phyloP scores from a whole-genome alignment of 2,113 vertebrate species.

The Platysternon megacephalum region DNA sequence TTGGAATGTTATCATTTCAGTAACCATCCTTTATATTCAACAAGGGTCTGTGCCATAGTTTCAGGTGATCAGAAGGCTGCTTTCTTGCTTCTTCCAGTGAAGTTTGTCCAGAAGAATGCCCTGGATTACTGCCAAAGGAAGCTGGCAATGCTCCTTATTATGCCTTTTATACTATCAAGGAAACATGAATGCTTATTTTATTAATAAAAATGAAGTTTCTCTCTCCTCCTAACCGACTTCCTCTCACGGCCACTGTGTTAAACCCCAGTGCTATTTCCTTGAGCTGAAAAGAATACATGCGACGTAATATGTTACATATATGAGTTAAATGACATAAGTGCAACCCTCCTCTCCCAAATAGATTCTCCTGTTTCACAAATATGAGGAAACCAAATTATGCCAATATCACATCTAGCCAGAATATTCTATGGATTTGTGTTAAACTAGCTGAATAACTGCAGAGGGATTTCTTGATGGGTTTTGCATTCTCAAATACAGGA shows the following conservation, averaged over 20 bases:
- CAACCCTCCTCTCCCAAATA: not conserved
- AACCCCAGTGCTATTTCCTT: not conserved
- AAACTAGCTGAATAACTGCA: not conserved
- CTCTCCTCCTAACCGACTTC: not conserved
- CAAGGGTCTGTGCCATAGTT: not conserved
- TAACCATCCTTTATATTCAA: not conserved
- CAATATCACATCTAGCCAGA: not conserved
- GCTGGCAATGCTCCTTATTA: not conserved
- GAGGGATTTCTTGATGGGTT: not conserved
- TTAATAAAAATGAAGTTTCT: not conserved
- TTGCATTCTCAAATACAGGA: not conserved
- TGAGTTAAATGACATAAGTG: not conserved
- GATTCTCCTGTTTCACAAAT: not conserved
- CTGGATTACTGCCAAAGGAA: not conserved
- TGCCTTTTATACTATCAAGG: not conserved
- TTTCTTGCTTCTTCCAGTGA: not conserved
- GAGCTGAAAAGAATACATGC: not conserved
- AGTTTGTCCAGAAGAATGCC: not conserved
- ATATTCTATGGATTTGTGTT: rapidly evolving
- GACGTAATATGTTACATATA: not conserved
- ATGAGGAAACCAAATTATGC: not conserved
- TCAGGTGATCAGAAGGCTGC: not conserved
- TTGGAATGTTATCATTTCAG: not conserved
- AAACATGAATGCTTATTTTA: constrained; percentile 12
- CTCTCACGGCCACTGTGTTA: not conserved